Percentiles rank a stretch among this genome's conserved stretches.
phyloP scores from a whole-genome alignment of 2,113 vertebrate species.

The Cervus canadensis region DNA sequence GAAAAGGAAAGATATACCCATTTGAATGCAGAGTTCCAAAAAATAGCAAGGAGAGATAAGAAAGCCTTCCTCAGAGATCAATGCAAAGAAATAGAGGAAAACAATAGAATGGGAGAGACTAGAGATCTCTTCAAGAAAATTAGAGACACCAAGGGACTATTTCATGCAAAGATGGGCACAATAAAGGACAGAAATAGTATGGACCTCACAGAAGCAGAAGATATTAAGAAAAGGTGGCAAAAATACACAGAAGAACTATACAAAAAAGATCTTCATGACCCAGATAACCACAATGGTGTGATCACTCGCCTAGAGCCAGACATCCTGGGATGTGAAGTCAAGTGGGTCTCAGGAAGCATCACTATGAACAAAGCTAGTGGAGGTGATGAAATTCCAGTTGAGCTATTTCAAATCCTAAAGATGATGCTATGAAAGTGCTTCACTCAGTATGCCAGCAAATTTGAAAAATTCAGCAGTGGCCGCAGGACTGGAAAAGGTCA shows the following conservation, averaged over 20 bases:
- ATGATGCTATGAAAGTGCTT: background rate
- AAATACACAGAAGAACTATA: background rate
- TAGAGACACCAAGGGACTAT: background rate
- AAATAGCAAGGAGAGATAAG: background rate
- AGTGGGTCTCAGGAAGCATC: background rate
- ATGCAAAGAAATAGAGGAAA: background rate
- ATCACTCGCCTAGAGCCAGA: background rate
- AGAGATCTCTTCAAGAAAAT: background rate
- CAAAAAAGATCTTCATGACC: background rate
- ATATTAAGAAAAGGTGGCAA: background rate
- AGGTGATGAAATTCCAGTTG: background rate
- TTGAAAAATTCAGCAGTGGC: background rate
- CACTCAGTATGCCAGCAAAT: background rate
- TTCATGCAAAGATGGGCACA: background rate
- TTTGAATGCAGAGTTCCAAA: background rate
- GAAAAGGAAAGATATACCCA: background rate
- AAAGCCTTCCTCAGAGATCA: background rate
- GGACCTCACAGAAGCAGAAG: background rate
- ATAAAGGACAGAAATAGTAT: background rate
- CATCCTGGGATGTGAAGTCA: background rate
- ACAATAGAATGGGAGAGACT: background rate
- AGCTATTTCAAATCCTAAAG: background rate
- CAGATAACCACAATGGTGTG: background rate
- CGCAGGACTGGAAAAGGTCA: background rate
- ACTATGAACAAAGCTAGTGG: background rate